Base-by-base conservation (phyloP, 2,888 invertebrate genomes). In the Yponomeuta malinellus region DNA sequence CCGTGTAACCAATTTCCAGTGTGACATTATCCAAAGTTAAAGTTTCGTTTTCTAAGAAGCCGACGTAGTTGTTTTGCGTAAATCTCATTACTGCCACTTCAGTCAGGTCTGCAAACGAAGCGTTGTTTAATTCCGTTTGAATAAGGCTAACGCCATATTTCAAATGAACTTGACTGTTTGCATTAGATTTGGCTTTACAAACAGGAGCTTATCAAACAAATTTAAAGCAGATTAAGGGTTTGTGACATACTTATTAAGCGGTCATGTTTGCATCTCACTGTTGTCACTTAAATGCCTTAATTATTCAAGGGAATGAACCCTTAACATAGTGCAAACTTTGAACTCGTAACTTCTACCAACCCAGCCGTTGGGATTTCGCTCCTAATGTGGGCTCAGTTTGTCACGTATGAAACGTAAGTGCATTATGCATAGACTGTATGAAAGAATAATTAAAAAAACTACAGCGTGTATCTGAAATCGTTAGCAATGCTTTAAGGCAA, bases 81-180 rank as follows among this genome's bases (percentile, higher is more conserved):
- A 89, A 89, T 65, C 73, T 78, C 80, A 89, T 76, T 63, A 81
- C 64, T 3, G 76, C 74, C 5, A 78, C 76, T 71, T 86, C 83
- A 1, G 83, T 85, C 37, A 87, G 74, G 72, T 85, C 88, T 89
- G 79, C 69, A 86, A 83, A 71, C 71, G 63, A 71, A 73, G 48
- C n/a, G 72, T 69, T 65, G 37, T 23, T 63, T 71, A 48, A 69
- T 12, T 10, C 63, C 71, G 67, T 70, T 69, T 69, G 12, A 8
- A 43, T 5, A 1, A 43, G 43, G 43, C 8, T 43, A 43, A 43
- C 43, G 43, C 10, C 15, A 68, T 59, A 63, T 63, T 10, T 29
- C 59, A n/a, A 64, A 59, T 65, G 5, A 59, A 59, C 43, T 5
- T 8, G 8, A 43, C 5, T 43, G 43, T 43, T 43, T 43, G 43